Base-by-base conservation (phyloP, 2,113 vertebrate species). In the Clarias gariepinus region DNA sequence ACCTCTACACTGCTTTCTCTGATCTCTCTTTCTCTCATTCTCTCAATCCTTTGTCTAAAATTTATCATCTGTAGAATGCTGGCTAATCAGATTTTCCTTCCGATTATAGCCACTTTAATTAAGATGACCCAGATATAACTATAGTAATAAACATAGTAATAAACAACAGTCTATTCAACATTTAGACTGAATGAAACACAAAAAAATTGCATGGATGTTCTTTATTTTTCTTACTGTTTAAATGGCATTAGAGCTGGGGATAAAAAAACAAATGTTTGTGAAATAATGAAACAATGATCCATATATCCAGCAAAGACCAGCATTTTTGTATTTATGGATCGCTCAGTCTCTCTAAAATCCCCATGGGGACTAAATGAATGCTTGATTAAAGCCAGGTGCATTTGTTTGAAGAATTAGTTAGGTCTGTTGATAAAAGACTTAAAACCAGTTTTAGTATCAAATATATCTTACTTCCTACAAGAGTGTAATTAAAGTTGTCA, bases 1-100 rank as follows among this genome's bases (percentile, higher is more conserved):
- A 86, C 86, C 85, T 81, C 85, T 58, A 73, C 60, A 33, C 53
- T 58, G 21, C 64, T 47, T 64, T 60, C 55, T 60, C 16, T 78
- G 74, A 64, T 85, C 36, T 55, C 84, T 78, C 83, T 85, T 76
- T 61, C 82, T 19, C 7, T 25, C 25, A 21, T 60, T 64, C n/a
- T 66, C n/a, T 25, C 84, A 36, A 21, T 33, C 58, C 80, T 82
- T 78, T 78, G 7, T 15, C 13, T 55, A 16, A 64, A 64, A 82
- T 82, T 61, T 63, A 82, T 63, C 80, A 61, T 61, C 33, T 82
- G 23, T 33, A 83, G 15, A 30, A 28, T 83, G 81, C 81, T 83
- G 81, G 61, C 23, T 83, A 83, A 83, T 69, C 61, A 69, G 78
- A 61, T 61, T 61, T 81, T 15, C n/a, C 74, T 78, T 55, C 6